Conservation (phyloP, 2,888 invertebrate species). For the Chironomus tentans region DNA sequence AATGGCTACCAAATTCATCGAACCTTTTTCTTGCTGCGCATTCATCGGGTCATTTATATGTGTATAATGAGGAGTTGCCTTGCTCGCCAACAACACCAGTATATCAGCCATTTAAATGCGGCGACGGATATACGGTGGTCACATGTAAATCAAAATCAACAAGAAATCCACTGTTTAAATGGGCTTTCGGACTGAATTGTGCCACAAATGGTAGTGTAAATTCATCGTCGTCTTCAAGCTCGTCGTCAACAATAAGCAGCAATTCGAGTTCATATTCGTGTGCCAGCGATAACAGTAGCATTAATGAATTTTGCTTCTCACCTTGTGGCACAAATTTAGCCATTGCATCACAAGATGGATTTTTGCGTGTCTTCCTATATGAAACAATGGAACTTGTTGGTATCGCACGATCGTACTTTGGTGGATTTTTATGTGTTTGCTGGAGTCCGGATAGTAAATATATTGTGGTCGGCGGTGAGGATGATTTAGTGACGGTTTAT, state of each 20-base stretch:
- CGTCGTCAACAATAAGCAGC: conserved; percentile 27
- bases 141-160: conserved; percentile 95
- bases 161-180: conserved; percentile 88
- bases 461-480: conserved; percentile 95
- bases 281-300: conserved; percentile 57
- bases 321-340: conserved; percentile 90
- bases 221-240: conserved; percentile 30
- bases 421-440: conserved; percentile 92
- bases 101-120: conserved; percentile 91
- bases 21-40: conserved; percentile 92
- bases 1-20: conserved; percentile 93
- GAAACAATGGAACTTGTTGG: conserved; percentile 95
- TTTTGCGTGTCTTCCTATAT: conserved; percentile 91
- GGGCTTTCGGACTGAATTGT: conserved; percentile 61
- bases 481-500: conserved; percentile 97
- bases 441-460: conserved; percentile 97
- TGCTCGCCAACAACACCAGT: conserved; percentile 85
- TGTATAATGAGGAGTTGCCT: conserved; percentile 91
- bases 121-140: conserved; percentile 87
- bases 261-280: conserved; percentile 10
- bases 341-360: conserved; percentile 90
- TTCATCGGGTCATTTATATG: conserved; percentile 91
- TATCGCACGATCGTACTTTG: conserved; percentile 92
- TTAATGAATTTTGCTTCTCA: conserved; percentile 96
- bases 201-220: background rate